Evolutionary conservation across 2,113 vertebrate species (phyloP).

Genomic region (Tetrao urogallus): DNA sequence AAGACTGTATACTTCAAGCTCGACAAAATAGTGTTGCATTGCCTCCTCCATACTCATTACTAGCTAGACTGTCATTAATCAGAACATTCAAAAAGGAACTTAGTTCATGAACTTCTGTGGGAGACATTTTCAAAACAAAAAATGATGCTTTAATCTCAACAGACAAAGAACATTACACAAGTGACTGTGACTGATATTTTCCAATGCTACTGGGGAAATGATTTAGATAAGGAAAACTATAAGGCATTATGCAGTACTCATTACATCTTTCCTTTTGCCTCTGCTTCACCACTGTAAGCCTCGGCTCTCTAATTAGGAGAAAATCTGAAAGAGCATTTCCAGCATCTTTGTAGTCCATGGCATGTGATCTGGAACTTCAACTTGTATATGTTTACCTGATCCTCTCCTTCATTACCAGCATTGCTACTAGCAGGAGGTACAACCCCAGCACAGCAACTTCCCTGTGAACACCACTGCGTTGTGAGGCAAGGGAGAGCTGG

Average conservation of each 20-base stretch:
- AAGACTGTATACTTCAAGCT: neutral
- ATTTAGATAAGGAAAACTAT: neutral
- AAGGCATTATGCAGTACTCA: neutral
- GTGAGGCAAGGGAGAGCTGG: neutral
- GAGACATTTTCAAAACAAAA: conserved; percentile 61
- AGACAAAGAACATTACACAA: neutral
- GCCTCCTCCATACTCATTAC: conserved; percentile 35
- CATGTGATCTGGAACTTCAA: neutral
- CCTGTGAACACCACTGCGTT: fast-evolving
- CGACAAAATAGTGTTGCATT: neutral
- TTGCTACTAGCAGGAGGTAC: neutral
- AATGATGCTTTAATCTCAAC: conserved; percentile 8
- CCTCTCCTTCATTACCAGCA: neutral
- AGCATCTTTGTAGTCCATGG: neutral
- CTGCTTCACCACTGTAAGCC: neutral
- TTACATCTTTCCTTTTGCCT: neutral
- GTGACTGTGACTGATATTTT: neutral
- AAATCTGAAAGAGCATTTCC: neutral
- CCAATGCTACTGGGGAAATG: neutral
- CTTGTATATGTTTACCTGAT: neutral
- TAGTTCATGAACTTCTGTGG: conserved; percentile 34
- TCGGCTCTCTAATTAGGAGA: neutral
- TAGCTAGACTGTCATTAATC: conserved; percentile 38
- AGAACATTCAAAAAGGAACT: conserved; percentile 9
- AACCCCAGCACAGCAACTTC: fast-evolving